Base-by-base conservation (phyloP, 2,888 invertebrate species). In the Cremastinae sp. region DNA sequence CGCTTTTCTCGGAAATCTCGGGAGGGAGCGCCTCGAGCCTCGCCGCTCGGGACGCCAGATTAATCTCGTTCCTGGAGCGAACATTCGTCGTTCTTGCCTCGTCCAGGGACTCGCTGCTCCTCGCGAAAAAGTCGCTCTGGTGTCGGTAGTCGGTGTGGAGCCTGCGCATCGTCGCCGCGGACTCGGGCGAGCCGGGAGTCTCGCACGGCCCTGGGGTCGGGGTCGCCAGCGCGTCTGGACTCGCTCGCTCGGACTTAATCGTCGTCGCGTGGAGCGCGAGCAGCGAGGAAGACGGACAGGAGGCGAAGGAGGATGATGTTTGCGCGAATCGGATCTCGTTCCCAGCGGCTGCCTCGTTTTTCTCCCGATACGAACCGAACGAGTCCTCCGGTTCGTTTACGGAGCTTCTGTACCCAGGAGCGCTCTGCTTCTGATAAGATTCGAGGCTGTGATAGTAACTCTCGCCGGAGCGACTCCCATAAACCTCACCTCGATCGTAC, bases 191-290 rank as follows among this genome's bases (percentile, higher is more conserved):
- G 64, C 78, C 73, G 12, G 79, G 74, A 38, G 83, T 68, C 71
- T 84, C 85, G 84, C 82, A 85, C 84, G 83, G 82, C 91, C 80
- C 92, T 92, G 79, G 82, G n/a, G n/a, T n/a, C 92, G 79, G 82
- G 80, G 84, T 83, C 83, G 84, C 85, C 87, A 80, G 79, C 69
- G 84, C 84, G 86, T 87, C 87, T 82, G 87, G 87, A 79, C 87
- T 87, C 69, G 85, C 84, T 81, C 85, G 86, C 78, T 86, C 86
- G 78, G 81, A 83, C 83, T 86, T 87, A 83, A 86, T 84, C 91
- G 79, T 84, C 87, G 78, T 81, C 83, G 79, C 84, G 86, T 78
- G 85, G 86, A 81, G 86, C 90, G 73, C 79, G 84, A 70, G 58
- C 53, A 65, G 16, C 58, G 64, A 56, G 56, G 74, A 54, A 61